Evolutionary conservation across 2,888 invertebrate species (phyloP), one percentile per base, ranked within the genome.

Genomic region (Drosophila mayaguana): DNA sequence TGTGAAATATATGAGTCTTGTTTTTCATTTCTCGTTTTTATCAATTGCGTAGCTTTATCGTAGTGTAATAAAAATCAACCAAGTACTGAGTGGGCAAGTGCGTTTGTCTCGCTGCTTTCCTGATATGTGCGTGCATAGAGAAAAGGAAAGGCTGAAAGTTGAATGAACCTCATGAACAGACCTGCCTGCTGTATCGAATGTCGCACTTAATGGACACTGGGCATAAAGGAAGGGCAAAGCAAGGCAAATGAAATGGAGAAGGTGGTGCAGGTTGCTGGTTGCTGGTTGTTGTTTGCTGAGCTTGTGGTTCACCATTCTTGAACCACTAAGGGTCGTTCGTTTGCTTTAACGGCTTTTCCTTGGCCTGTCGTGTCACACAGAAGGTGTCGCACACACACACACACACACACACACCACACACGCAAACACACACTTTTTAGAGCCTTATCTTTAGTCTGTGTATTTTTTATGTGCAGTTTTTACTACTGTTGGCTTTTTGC

Each of bases 121-220:
- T 51, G 53, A 53, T 54, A 68, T 65, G 65, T 65, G 69, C 55
- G 61, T 63, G 67, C 66, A 78, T 68, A 78, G 75, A 78, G 78
- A 67, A 76, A 75, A 75, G 54, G 67, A 78, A 75, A 79, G 79
- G 82, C 61, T 45, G 63, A 82, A 82, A 85, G 83, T 83, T 88
- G 77, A 83, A 64, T 88, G 83, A 83, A 85, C 83, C 64, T 51
- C 48, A 46, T 51, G 66, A 66, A 63, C 63, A 69, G 18, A 50
- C 32, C 32, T 50, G 32, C 32, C 4, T 50, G 74, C 36, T 38
- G 38, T 38, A 38, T 20, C 22, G 36, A 53, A 54, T 50, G 42
- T 40, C 28, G 20, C 40, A 36, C 66, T 54, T 32, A 72, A 45
- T 55, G 63, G 67, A 57, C 73, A 73, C 56, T 72, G 66, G 56